Conservation (phyloP, 2,888 invertebrate genomes). For the Tipula confusa region DNA sequence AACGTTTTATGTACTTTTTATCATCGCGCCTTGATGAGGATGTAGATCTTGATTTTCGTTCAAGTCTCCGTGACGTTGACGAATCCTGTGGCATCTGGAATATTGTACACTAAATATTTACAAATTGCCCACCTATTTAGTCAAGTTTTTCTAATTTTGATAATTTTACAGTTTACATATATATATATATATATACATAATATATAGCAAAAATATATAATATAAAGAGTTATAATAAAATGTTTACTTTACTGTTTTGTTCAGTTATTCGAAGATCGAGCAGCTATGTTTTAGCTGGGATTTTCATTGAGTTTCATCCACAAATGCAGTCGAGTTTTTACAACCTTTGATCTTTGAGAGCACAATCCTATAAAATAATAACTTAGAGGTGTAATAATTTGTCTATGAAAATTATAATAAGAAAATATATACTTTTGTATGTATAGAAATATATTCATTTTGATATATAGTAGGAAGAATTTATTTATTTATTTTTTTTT, state of each 20-base stretch:
- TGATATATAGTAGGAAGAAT: slow-evolving; percentile 20
- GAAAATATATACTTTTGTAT: slow-evolving; percentile 29
- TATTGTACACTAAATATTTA: slow-evolving; percentile 31
- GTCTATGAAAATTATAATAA: neutral
- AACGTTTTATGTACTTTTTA: neutral
- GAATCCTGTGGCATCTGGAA: slow-evolving; percentile 28
- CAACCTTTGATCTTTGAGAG: slow-evolving; percentile 29
- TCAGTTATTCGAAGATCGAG: slow-evolving; percentile 12
- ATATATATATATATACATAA: neutral
- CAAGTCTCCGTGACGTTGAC: neutral
- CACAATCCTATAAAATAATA: slow-evolving; percentile 31
- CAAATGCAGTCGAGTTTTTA: neutral
- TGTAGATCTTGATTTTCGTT: slow-evolving; percentile 1
- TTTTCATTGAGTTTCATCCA: slow-evolving; percentile 26
- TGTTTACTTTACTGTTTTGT: slow-evolving; percentile 28
- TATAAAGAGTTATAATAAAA: slow-evolving; percentile 13
- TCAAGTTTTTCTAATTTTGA: slow-evolving; percentile 8
- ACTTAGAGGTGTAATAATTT: slow-evolving; percentile 31
- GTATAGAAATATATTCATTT: slow-evolving; percentile 26
- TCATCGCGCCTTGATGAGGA: slow-evolving; percentile 1
- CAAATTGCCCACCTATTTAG: neutral
- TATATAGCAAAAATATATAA: slow-evolving; percentile 26
- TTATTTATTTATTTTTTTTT: neutral
- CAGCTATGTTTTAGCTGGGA: neutral
- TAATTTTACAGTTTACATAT: neutral